Percentiles rank a stretch among this genome's conserved stretches.
phyloP scores from a whole-genome alignment of 2,797 vertebrate genomes.

The Cheirogaleus major region DNA sequence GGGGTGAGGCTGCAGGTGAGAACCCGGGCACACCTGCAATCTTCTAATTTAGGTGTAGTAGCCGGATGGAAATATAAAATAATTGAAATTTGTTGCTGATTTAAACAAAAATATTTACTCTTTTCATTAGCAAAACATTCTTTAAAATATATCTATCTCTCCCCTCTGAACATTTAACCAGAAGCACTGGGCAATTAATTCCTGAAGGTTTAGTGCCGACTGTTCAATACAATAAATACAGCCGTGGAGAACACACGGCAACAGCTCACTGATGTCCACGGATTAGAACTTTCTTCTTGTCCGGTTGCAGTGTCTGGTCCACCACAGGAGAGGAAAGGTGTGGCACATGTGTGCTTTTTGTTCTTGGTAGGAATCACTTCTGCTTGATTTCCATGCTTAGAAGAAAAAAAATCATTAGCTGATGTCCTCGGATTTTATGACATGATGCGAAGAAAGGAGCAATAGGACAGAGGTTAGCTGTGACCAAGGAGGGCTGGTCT shows the following conservation, averaged over 20 bases:
- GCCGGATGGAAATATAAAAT: background rate
- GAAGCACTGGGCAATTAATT: constrained; percentile 23
- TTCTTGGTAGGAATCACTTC: background rate
- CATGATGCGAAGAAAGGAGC: constrained; percentile 2
- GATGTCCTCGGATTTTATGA: background rate
- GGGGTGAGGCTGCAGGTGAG: rapidly evolving
- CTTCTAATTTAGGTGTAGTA: background rate
- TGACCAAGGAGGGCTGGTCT: too few relatives aligned
- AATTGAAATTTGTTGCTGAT: background rate
- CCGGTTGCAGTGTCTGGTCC: background rate
- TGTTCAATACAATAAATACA: background rate
- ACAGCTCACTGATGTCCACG: constrained; percentile 10
- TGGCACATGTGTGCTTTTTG: constrained; percentile 77
- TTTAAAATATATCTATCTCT: constrained; percentile 19
- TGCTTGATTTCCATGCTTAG: constrained; percentile 48
- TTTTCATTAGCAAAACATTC: constrained; percentile 56
- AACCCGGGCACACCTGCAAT: background rate
- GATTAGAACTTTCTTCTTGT: background rate
- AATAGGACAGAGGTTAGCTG: background rate
- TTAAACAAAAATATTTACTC: constrained; percentile 62
- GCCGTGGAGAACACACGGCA: rapidly evolving
- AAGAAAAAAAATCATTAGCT: constrained; percentile 17
- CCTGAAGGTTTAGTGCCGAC: background rate
- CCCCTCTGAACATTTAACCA: constrained; percentile 44
- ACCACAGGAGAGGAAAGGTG: constrained; percentile 33